Evolutionary conservation across 2,888 invertebrate species (phyloP).

Genomic region (Eubasilissa splendida): DNA sequence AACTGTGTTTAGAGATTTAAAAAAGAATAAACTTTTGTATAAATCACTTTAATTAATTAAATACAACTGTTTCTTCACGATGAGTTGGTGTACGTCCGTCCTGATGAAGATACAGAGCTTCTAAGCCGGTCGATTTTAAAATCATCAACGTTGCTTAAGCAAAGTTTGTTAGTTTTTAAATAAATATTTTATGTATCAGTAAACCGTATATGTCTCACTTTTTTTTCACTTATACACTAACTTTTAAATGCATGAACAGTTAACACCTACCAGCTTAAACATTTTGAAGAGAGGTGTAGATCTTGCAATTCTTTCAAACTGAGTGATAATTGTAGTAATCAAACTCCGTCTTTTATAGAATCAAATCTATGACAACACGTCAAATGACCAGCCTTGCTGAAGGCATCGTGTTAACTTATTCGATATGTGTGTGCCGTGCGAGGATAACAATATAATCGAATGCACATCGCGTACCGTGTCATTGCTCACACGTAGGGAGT

Average conservation of each 20-base stretch:
- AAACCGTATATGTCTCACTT: too few relatives aligned
- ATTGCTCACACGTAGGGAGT: neutral
- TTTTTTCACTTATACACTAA: too few relatives aligned
- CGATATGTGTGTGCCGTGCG: neutral
- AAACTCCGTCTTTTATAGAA: slow-evolving; percentile 45
- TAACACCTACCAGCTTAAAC: slow-evolving; percentile 55
- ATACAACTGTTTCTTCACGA: too few relatives aligned
- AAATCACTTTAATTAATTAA: too few relatives aligned
- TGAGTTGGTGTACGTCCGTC: too few relatives aligned
- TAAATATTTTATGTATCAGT: too few relatives aligned
- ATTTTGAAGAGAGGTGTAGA: slow-evolving; percentile 43
- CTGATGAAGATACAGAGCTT: too few relatives aligned
- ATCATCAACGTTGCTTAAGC: too few relatives aligned
- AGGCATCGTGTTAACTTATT: neutral
- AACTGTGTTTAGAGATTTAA: too few relatives aligned
- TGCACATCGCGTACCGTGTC: slow-evolving; percentile 19
- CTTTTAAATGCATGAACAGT: neutral
- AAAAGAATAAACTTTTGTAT: too few relatives aligned
- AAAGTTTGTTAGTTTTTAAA: too few relatives aligned
- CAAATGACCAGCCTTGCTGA: neutral
- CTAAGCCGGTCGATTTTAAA: too few relatives aligned
- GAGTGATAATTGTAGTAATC: slow-evolving; percentile 45
- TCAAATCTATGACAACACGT: neutral
- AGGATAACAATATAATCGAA: neutral
- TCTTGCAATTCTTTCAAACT: slow-evolving; percentile 44